phyloP scores from a whole-genome alignment of 2,888 invertebrate species.

The Pachliopta kotzebuea region DNA sequence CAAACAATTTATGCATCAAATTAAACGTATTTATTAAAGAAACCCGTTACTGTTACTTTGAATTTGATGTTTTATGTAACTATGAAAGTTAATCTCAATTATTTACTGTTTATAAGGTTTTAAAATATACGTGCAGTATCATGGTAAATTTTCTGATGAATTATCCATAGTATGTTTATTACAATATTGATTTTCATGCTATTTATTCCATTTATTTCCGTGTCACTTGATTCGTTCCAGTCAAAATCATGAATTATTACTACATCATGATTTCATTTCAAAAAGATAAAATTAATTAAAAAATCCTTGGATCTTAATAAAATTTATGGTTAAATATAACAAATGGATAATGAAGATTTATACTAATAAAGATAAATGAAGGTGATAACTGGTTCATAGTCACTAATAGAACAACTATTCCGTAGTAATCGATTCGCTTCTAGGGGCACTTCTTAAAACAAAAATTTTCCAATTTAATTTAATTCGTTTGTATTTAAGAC shows the following conservation, averaged over 20 bases:
- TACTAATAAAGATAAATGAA: no score
- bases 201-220: background rate
- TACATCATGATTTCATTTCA: background rate
- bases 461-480: no score
- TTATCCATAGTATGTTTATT: constrained; percentile 22
- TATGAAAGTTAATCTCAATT: background rate
- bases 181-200: constrained; percentile 7
- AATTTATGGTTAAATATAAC: no score
- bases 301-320: no score
- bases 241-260: constrained; percentile 1
- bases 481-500: background rate
- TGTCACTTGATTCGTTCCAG: constrained; percentile 12
- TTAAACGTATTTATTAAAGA: background rate
- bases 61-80: background rate
- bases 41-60: no score
- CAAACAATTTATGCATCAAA: constrained; percentile 5
- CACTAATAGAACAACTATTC: no score
- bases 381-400: no score
- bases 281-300: background rate
- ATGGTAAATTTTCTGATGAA: constrained; percentile 4
- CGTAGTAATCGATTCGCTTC: no score
- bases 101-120: background rate
- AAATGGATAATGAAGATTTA: no score
- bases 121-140: background rate
- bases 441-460: no score